phyloP scores from a whole-genome alignment of 2,888 invertebrate genomes.

The Nowickia ferox region DNA sequence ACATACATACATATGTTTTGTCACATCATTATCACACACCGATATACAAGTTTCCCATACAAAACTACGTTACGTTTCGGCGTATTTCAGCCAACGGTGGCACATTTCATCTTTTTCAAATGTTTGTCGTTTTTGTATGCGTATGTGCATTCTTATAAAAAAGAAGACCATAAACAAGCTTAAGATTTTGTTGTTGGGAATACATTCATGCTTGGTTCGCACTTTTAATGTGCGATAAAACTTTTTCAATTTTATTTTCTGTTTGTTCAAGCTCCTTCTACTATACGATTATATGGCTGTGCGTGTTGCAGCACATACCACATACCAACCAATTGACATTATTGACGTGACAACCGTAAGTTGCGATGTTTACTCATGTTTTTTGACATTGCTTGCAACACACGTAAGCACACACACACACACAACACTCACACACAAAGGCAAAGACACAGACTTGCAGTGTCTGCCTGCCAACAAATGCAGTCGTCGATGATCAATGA shows the following conservation, averaged over 20 bases:
- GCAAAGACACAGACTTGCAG: too few relatives aligned
- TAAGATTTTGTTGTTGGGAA: conserved; percentile 44
- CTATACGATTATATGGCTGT: conserved; percentile 38
- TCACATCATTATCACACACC: conserved; percentile 71
- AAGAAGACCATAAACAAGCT: conserved; percentile 27
- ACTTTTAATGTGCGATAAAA: conserved; percentile 56
- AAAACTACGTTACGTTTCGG: conserved; percentile 50
- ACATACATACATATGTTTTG: conserved; percentile 58
- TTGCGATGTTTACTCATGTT: conserved; percentile 67
- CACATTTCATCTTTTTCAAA: conserved; percentile 61
- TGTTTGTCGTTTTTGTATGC: conserved; percentile 19
- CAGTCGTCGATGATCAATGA: conserved; percentile 63
- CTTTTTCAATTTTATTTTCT: conserved; percentile 27
- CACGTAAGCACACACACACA: background rate
- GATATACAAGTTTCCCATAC: conserved; percentile 37
- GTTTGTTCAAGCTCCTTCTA: background rate
- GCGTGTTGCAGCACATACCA: conserved; percentile 62
- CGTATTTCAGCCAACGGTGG: conserved; percentile 60
- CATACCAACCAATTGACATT: conserved; percentile 70
- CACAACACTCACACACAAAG: background rate
- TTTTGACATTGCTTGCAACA: conserved; percentile 61
- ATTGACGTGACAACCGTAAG: conserved; percentile 70
- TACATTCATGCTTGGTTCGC: conserved; percentile 30
- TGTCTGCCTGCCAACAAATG: background rate
- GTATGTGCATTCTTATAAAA: background rate